A percentile compares a stretch with the other conserved stretches of the same genome.
Evolutionary conservation across 2,113 vertebrate genomes (phyloP).

Genomic region (Paraplagusia blochii): DNA sequence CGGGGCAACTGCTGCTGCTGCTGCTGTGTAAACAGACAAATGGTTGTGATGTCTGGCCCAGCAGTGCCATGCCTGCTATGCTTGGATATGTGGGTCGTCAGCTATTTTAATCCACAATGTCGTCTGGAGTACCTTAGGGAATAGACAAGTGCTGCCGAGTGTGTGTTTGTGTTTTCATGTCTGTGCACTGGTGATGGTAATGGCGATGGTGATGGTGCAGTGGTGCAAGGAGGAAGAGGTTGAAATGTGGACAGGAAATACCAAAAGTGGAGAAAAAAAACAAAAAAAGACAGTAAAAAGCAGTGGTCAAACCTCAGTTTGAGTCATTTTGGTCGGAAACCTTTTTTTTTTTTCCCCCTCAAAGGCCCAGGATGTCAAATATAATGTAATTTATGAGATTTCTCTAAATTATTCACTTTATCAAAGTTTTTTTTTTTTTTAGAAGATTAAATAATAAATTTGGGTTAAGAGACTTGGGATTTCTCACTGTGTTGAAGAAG

Average conservation of each 20-base stretch:
- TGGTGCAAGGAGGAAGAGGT: neutral
- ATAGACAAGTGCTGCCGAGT: conserved; percentile 57
- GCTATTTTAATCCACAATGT: conserved; percentile 78
- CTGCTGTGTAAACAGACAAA: conserved; percentile 33
- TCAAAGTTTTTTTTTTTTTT: no score
- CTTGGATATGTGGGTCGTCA: conserved; percentile 73
- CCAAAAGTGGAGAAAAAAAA: neutral
- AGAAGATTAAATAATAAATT: no score
- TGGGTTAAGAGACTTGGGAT: no score
- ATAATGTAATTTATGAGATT: no score
- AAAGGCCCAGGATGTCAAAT: no score
- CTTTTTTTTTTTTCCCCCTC: no score
- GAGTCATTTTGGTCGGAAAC: no score
- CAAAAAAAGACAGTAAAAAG: neutral
- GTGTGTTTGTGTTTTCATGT: conserved; percentile 27
- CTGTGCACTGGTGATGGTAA: neutral
- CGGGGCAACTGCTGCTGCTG: conserved; percentile 16
- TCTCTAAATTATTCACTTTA: no score
- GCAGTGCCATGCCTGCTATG: conserved; percentile 31
- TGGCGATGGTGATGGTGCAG: no score
- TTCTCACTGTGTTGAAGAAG: no score
- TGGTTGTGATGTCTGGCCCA: conserved; percentile 51
- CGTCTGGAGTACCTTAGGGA: conserved; percentile 71
- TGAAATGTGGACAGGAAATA: neutral
- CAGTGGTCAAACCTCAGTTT: no score